Evolutionary conservation across 2,888 invertebrate species (phyloP), one percentile per base, ranked within the genome.

Genomic region (Drosophila birchii): DNA sequence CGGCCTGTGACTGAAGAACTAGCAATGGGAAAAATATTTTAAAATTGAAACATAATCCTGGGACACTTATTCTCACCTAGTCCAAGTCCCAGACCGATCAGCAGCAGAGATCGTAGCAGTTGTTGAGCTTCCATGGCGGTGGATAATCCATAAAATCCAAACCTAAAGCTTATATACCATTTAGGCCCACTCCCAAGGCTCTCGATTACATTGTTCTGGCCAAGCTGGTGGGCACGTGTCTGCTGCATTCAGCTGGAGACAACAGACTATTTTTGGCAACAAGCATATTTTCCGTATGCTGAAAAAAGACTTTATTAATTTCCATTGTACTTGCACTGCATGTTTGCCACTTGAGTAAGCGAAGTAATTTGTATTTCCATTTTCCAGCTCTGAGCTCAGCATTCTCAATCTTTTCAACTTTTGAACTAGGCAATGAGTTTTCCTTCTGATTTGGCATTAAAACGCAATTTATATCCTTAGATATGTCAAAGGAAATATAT

Each of bases 391-490:
- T 69, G 23, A 54, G 64, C 73, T 26, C 16, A 47, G 26, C n/a
- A 47, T 47, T 47, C 18, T 74, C 80, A 86, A 56, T 55, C 59
- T 69, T 49, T 63, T 43, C 5, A 47, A 18, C 29, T 18, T 47
- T 5, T 3, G 26, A 26, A n/a, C 26, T n/a, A 12, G 12, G 29
- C 18, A 32, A 26, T 18, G 20, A 14, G 14, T 16, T 26, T 18
- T 16, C 4, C 16, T 18, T 20, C 14, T 3, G n/a, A 5, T 18
- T 62, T 43, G 53, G 60, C 67, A 61, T 64, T 62, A 61, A 73
- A 75, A 73, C 76, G 74, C 53, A 86, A 74, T 81, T 83, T 84
- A 75, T 72, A 78, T 66, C 56, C 14, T 3, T 9, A 1, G 14
- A 51, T 20, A 34, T 20, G 6, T n/a, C 6, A 29, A 29, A 45